Base-by-base conservation (phyloP, 2,113 vertebrate genomes). In the Paracyprichromis sp. region DNA sequence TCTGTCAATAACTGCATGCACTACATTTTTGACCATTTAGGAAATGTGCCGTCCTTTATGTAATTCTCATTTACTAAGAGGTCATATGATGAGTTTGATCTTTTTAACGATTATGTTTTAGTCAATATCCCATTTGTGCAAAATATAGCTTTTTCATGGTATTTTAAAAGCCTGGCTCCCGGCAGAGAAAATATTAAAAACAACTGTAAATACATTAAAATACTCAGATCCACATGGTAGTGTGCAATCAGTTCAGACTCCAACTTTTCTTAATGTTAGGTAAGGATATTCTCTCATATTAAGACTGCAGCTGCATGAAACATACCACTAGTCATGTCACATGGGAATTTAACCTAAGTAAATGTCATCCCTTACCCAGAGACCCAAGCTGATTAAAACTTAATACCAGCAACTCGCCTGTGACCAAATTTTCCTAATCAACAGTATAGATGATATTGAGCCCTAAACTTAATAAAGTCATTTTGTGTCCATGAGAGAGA, bases 301-400 rank as follows among this genome's bases (percentile, higher is more conserved):
- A 52, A 76, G 76, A 84, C 83, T 6, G 8, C 5, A 24, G 56
- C 83, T 86, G 78, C 29, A 59, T 91, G 88, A 91, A 84, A 86
- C 80, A 84, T 8, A 90, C 9, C 57, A 76, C 53, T 17, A 26
- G 52, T 69, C 2, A 4, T 56, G 43, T 14, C 81, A 66, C 16
- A 66, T 56, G 83, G 56, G 63, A 87, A 13, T 87, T 85, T 89
- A 89, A 52, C 78, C 34, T 14, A 38, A 88, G 84, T 90, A 87
- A 89, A 87, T 90, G 88, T 89, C 90, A 90, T 85, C 26, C n/a
- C 36, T 71, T 76, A 83, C 17, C 82, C 50, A 38, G 86, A 89
- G 80, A 87, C 54, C 10, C 3, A 2, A 43, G 54, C 50, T 88
- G 90, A 90, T 80, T 86, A 84, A 87, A 76, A 90, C 80, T n/a